Evolutionary conservation across 2,888 invertebrate species (phyloP), one percentile per base, ranked within the genome.

Genomic region (Heteromyza rotundicornis): DNA sequence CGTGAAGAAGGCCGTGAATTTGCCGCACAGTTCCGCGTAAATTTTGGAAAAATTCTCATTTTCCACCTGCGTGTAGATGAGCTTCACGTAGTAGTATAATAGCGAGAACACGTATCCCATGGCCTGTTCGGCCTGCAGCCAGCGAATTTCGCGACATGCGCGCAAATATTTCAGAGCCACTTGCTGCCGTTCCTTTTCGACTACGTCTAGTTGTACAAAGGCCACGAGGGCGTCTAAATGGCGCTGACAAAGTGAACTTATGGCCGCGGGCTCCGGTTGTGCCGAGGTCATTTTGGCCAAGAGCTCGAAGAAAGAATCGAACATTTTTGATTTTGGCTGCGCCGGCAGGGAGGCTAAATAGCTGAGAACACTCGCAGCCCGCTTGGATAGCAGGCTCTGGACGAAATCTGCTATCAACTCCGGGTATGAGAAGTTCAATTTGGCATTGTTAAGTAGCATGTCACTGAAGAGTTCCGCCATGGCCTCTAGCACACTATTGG

Each of bases 61-160:
- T 0, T 60, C 32, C 1, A 68, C 67, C 8, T 70, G 68, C 0
- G 61, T 64, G 50, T 65, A 40, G 0, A 77, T 7, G 14, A 80
- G 32, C 61, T 80, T 82, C 0, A 78, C 52, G 32, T 77, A 74
- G 57, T 76, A 78, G 59, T 82, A 78, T 1, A 79, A 62, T 27
- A 78, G 52, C 16, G 71, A 70, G 1, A 78, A 57, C 1, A 62
- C 65, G 58, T 75, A 71, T 2, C 65, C 60, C 3, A 75, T 69
- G 1, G 65, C 44, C 5, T 70, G 65, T 2, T 71, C 53, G 3
- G 59, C 60, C 51, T 74, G 72, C 44, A 78, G 67, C 0, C 71
- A 62, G 17, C 36, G 19, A 19, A 70, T 60, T 3, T 70, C 71
- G 2, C 73, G 74, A 24, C 73, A 77, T 24, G 69, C 61, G n/a